Percentiles rank a stretch among this genome's conserved stretches.
phyloP scores from a whole-genome alignment of 2,888 invertebrate genomes.

The Nebria salina region DNA sequence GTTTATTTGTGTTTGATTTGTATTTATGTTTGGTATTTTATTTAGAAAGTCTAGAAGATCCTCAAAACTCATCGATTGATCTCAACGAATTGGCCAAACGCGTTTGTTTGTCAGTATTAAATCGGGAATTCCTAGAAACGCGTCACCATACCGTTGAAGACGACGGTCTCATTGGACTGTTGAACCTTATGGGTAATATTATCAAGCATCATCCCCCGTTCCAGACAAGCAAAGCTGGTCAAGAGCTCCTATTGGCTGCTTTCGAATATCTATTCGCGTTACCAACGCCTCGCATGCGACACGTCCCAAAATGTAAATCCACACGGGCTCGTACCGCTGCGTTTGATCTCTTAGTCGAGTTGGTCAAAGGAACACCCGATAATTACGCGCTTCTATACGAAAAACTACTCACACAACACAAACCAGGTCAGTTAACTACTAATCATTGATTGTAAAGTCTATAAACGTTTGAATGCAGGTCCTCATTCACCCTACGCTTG shows the following conservation, averaged over 20 bases:
- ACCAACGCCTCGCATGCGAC: slow-evolving; percentile 84
- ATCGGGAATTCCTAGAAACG: slow-evolving; percentile 84
- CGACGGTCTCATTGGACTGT: slow-evolving; percentile 87
- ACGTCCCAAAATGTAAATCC: slow-evolving; percentile 93
- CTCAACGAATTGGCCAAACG: slow-evolving; percentile 74
- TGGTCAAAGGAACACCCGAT: slow-evolving; percentile 84
- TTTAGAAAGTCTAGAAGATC: slow-evolving; percentile 66
- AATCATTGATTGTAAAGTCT: neutral
- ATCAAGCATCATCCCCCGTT: slow-evolving; percentile 89
- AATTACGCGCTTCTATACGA: slow-evolving; percentile 87
- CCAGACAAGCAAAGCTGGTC: slow-evolving; percentile 81
- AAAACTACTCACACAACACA: slow-evolving; percentile 86
- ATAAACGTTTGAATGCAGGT: slow-evolving; percentile 59
- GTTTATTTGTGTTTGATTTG: neutral
- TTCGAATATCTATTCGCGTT: slow-evolving; percentile 91
- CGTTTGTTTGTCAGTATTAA: slow-evolving; percentile 78
- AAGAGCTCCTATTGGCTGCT: slow-evolving; percentile 74
- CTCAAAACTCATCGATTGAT: slow-evolving; percentile 69
- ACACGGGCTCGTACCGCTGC: slow-evolving; percentile 89
- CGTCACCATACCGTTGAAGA: slow-evolving; percentile 85
- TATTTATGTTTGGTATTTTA: neutral
- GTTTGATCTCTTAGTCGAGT: slow-evolving; percentile 88
- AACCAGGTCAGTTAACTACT: slow-evolving; percentile 67
- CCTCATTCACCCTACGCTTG: slow-evolving; percentile 89
- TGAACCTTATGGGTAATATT: slow-evolving; percentile 87